Percentiles rank a stretch among this genome's conserved stretches.
phyloP scores from a whole-genome alignment of 2,888 invertebrate species.

The Aporophyla nigra region DNA sequence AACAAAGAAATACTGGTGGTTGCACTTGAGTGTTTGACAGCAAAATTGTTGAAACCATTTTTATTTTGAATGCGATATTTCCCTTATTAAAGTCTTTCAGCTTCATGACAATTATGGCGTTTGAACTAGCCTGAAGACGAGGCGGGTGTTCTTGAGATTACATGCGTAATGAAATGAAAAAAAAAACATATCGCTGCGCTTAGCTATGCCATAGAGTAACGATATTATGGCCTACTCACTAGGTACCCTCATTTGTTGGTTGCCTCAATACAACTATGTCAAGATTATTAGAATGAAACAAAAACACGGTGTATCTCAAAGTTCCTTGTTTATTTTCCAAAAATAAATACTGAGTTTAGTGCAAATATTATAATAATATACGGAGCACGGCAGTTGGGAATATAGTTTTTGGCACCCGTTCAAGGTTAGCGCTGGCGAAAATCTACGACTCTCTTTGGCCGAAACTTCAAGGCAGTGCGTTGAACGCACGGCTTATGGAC shows the following conservation, averaged over 20 bases:
- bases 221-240: background rate
- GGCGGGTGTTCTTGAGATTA: too few species aligned
- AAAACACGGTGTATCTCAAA: slow-evolving; percentile 52
- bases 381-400: slow-evolving; percentile 78
- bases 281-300: background rate
- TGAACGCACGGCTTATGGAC: slow-evolving; percentile 77
- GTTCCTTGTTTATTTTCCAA: slow-evolving; percentile 77
- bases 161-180: too few species aligned
- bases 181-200: too few species aligned
- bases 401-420: slow-evolving; percentile 87
- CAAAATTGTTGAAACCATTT: background rate
- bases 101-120: background rate
- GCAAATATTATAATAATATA: slow-evolving; percentile 76
- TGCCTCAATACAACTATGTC: background rate
- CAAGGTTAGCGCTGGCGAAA: slow-evolving; percentile 85
- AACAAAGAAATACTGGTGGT: slow-evolving; percentile 62
- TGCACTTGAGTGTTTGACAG: slow-evolving; percentile 26
- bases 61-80: background rate
- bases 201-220: too few species aligned
- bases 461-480: slow-evolving; percentile 79
- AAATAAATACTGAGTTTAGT: slow-evolving; percentile 75
- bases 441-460: slow-evolving; percentile 89
- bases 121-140: background rate
- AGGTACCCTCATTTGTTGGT: background rate
- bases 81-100: background rate